Percentiles rank a stretch among this genome's conserved stretches.
phyloP scores from a whole-genome alignment of 2,888 invertebrate species.

The Strigamia crassipes region DNA sequence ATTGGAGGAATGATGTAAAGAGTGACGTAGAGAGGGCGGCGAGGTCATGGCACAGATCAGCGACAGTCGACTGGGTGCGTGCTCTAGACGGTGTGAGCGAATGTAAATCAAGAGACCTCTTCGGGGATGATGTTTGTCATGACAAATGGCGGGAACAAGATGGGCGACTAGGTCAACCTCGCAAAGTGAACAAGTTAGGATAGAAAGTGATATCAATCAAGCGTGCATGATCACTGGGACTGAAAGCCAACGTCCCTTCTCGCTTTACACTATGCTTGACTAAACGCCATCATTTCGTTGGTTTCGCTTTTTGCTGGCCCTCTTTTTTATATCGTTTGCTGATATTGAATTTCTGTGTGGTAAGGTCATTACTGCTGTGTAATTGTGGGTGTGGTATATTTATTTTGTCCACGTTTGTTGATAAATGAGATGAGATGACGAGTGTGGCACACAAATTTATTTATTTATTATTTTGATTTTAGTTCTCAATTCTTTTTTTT shows the following conservation, averaged over 20 bases:
- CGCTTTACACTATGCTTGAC: background rate
- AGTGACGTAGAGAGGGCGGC: conserved; percentile 5
- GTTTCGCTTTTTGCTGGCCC: background rate
- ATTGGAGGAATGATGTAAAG: conserved; percentile 3
- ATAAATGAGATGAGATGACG: background rate
- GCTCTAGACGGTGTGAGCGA: conserved; percentile 2
- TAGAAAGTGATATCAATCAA: conserved; percentile 16
- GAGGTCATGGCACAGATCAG: conserved; percentile 12
- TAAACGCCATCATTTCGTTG: background rate
- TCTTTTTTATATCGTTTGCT: background rate
- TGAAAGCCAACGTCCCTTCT: conserved; percentile 1
- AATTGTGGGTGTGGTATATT: background rate
- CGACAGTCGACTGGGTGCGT: conserved; percentile 11
- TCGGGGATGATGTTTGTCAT: conserved; percentile 4
- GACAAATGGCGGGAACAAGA: conserved; percentile 21
- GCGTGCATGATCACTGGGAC: conserved; percentile 4
- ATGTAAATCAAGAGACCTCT: conserved; percentile 16
- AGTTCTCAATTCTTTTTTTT: too few relatives aligned
- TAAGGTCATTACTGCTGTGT: background rate
- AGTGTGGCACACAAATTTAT: too few relatives aligned
- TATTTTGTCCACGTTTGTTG: background rate
- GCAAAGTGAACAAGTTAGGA: conserved; percentile 15
- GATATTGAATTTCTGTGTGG: conserved; percentile 15
- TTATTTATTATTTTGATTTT: too few relatives aligned
- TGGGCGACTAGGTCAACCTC: conserved; percentile 6